Evolutionary conservation across 2,888 invertebrate species (phyloP).

Genomic region (Drosophila differens): DNA sequence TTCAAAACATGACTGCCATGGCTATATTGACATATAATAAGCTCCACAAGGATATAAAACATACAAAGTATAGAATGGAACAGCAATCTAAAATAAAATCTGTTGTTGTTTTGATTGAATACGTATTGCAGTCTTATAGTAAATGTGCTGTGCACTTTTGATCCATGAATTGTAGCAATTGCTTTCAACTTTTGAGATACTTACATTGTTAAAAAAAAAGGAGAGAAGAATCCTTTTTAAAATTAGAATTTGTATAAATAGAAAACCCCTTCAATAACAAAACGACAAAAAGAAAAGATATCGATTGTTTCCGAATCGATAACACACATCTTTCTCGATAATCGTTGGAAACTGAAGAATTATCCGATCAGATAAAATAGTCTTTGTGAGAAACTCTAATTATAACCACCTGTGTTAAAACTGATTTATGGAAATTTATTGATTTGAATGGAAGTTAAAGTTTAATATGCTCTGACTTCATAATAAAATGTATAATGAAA

Average conservation of each 20-base stretch:
- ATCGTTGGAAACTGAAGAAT: background rate
- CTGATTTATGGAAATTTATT: background rate
- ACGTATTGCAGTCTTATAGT: too few relatives aligned
- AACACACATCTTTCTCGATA: background rate
- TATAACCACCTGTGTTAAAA: background rate
- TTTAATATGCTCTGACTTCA: background rate
- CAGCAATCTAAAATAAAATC: background rate
- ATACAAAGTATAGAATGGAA: background rate
- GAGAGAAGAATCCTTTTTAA: background rate
- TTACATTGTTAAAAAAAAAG: background rate
- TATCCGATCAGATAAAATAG: too few relatives aligned
- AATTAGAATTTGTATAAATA: background rate
- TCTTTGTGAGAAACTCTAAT: background rate
- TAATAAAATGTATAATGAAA: background rate
- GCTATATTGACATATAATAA: background rate
- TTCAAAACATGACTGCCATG: background rate
- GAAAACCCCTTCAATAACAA: background rate
- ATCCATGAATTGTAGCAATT: background rate
- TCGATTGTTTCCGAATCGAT: constrained; percentile 1
- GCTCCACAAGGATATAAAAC: background rate
- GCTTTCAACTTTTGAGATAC: too few relatives aligned
- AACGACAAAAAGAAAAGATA: background rate
- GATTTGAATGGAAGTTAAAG: background rate
- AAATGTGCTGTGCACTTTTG: background rate
- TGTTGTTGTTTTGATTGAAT: background rate